A percentile compares a stretch with the other conserved stretches of the same genome.
phyloP scores from a whole-genome alignment of 2,888 invertebrate genomes.

The Eupeodes latifasciatus region DNA sequence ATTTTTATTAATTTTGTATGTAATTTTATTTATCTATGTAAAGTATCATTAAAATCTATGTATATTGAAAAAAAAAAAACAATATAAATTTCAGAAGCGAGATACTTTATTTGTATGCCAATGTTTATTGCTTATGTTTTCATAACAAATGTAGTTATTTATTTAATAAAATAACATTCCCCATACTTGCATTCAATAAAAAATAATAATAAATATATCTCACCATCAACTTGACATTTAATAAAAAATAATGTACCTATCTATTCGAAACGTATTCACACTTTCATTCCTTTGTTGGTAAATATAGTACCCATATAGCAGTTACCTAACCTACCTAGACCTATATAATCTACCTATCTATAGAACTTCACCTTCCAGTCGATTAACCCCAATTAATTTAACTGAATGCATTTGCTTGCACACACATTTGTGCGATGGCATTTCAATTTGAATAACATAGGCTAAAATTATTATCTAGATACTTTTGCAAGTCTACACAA shows the following conservation, averaged over 20 bases:
- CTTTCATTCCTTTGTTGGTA: background rate
- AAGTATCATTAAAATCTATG: too few relatives aligned
- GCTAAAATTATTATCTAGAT: background rate
- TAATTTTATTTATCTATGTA: too few relatives aligned
- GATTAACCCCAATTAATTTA: conserved; percentile 67
- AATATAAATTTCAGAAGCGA: too few relatives aligned
- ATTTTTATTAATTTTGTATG: too few relatives aligned
- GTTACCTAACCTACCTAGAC: too few relatives aligned
- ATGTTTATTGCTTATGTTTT: too few relatives aligned
- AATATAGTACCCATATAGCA: too few relatives aligned
- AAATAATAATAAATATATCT: conserved; percentile 51
- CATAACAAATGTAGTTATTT: background rate
- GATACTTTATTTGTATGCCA: too few relatives aligned
- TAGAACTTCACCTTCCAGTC: conserved; percentile 65
- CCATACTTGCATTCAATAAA: background rate
- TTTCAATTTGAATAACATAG: conserved; percentile 37
- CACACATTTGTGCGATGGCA: conserved; percentile 53
- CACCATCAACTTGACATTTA: conserved; percentile 54
- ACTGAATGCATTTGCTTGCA: conserved; percentile 55
- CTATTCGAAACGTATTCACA: conserved; percentile 26
- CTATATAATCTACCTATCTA: too few relatives aligned
- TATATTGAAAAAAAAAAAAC: too few relatives aligned
- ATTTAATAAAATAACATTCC: background rate
- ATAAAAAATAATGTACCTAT: background rate
- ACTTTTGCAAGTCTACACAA: background rate